These are phyloP conservation scores for Brevipalpus yothersi DNA, from an alignment of 1,140 invertebrate genomes.

Conservation along the genomic window DNA sequence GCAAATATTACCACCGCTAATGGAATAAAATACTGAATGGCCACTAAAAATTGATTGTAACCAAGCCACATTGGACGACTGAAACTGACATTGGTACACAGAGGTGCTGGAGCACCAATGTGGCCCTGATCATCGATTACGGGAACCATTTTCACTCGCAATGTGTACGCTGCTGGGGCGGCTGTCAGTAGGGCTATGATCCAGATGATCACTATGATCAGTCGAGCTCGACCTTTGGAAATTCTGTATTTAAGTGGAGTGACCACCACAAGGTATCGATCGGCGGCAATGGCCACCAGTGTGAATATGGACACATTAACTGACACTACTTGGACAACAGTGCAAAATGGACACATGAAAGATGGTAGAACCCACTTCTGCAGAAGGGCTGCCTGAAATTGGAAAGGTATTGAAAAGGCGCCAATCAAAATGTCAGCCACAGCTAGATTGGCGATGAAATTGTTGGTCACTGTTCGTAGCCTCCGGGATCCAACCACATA, in stretches of 20 bases:
- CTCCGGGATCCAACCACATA: slow-evolving; percentile 56
- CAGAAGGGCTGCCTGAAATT: slow-evolving; percentile 41
- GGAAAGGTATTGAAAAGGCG: slow-evolving; percentile 55
- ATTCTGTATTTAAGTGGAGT: slow-evolving; percentile 34
- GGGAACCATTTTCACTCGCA: slow-evolving; percentile 12
- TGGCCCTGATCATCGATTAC: slow-evolving; percentile 3
- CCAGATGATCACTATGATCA: slow-evolving; percentile 18
- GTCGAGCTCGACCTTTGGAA: slow-evolving; percentile 14
- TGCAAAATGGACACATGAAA: slow-evolving; percentile 45
- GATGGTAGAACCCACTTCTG: slow-evolving; percentile 58
- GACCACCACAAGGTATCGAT: slow-evolving; percentile 64
- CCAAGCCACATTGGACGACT: slow-evolving; percentile 26
- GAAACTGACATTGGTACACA: slow-evolving; percentile 30
- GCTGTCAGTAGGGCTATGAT: slow-evolving; percentile 13
- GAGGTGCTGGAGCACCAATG: slow-evolving; percentile 17
- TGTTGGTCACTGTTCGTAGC: slow-evolving; percentile 75
- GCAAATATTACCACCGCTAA: slow-evolving; percentile 47
- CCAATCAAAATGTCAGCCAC: slow-evolving; percentile 73
- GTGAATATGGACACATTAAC: slow-evolving; percentile 63
- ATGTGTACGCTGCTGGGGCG: slow-evolving; percentile 16
- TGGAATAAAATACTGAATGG: slow-evolving; percentile 44
- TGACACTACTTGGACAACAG: slow-evolving; percentile 48
- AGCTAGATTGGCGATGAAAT: slow-evolving; percentile 78
- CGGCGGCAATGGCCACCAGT: slow-evolving; percentile 54
- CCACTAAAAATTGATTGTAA: slow-evolving; percentile 29